phyloP scores from a whole-genome alignment of 2,797 vertebrate genomes.

The Pipistrellus pygmaeus region DNA sequence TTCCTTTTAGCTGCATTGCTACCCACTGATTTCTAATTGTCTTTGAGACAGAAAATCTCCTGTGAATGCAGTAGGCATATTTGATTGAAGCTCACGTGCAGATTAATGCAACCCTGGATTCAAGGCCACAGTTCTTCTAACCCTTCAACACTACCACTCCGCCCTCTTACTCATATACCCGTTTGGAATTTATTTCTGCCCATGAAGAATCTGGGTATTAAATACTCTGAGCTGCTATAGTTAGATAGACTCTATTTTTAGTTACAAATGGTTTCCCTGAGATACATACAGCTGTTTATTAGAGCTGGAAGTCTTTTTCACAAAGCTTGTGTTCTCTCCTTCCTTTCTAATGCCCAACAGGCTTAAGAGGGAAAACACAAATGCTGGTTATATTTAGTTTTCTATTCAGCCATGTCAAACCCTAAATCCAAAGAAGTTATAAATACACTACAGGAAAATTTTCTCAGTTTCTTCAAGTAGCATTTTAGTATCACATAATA shows the following conservation, averaged over 20 bases:
- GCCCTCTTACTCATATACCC: constrained; percentile 53
- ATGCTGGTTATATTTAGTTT: constrained; percentile 77
- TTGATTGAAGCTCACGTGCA: constrained; percentile 63
- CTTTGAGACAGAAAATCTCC: constrained; percentile 73
- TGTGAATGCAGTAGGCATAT: constrained; percentile 52
- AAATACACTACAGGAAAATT: constrained; percentile 70
- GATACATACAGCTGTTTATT: constrained; percentile 87
- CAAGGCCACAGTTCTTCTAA: constrained; percentile 1
- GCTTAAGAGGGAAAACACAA: constrained; percentile 83
- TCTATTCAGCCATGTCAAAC: constrained; percentile 62
- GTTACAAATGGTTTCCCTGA: constrained; percentile 87
- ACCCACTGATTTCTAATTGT: constrained; percentile 76
- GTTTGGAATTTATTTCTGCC: constrained; percentile 79
- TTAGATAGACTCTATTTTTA: constrained; percentile 88
- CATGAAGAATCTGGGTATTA: constrained; percentile 79
- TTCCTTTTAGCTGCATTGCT: constrained; percentile 81
- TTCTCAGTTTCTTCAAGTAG: constrained; percentile 55
- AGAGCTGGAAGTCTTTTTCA: constrained; percentile 83
- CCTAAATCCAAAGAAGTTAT: constrained; percentile 71
- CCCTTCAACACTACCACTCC: background rate
- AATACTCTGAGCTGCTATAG: constrained; percentile 75
- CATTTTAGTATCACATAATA: background rate
- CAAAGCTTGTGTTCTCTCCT: constrained; percentile 77
- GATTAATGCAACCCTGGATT: constrained; percentile 70
- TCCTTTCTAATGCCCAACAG: constrained; percentile 82